Percentiles rank a stretch among this genome's conserved stretches.
These are phyloP conservation scores for Zoanthus gigantus DNA, from an alignment of 92 coral and sea anemone species.

Conservation along the genomic window DNA sequence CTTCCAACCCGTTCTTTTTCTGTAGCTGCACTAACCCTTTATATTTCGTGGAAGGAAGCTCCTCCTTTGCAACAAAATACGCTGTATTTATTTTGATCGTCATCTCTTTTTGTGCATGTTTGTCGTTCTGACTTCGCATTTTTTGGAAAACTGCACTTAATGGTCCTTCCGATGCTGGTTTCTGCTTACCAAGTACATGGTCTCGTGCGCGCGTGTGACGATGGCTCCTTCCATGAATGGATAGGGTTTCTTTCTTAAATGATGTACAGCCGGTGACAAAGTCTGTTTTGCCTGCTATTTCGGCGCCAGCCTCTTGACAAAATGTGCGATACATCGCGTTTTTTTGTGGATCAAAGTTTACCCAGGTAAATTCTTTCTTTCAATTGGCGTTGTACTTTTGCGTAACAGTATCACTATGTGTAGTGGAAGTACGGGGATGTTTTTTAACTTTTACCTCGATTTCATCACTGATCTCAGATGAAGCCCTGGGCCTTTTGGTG, in stretches of 20 bases:
- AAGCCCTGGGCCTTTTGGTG: slow-evolving; percentile 48
- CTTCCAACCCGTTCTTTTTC: slow-evolving; percentile 42
- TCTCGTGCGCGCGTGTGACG: slow-evolving; percentile 32
- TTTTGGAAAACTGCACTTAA: slow-evolving; percentile 18
- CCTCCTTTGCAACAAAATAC: slow-evolving; percentile 53
- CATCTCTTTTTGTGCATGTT: slow-evolving; percentile 26
- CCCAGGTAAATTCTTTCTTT: slow-evolving; percentile 44
- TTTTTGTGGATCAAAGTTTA: slow-evolving; percentile 23
- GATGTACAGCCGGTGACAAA: slow-evolving; percentile 32
- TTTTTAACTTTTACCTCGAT: slow-evolving; percentile 24
- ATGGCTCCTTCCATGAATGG: slow-evolving; percentile 40
- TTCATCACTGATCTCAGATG: slow-evolving; percentile 23
- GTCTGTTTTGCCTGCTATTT: slow-evolving; percentile 42
- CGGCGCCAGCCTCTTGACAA: slow-evolving; percentile 41
- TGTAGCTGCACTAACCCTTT: slow-evolving; percentile 36
- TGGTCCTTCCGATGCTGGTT: slow-evolving; percentile 18
- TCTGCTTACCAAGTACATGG: slow-evolving; percentile 1
- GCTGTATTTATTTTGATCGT: slow-evolving; percentile 36
- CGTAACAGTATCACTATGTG: slow-evolving; percentile 13
- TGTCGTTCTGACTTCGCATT: slow-evolving; percentile 7
- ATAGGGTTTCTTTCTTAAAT: slow-evolving; percentile 25
- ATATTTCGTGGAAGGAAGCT: slow-evolving; percentile 50
- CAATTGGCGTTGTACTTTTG: slow-evolving; percentile 38
- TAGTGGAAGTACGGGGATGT: slow-evolving; percentile 24
- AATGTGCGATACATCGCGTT: slow-evolving; percentile 9